Base-by-base conservation (phyloP, 2,113 vertebrate genomes). In the Illadopsis cleaveri region DNA sequence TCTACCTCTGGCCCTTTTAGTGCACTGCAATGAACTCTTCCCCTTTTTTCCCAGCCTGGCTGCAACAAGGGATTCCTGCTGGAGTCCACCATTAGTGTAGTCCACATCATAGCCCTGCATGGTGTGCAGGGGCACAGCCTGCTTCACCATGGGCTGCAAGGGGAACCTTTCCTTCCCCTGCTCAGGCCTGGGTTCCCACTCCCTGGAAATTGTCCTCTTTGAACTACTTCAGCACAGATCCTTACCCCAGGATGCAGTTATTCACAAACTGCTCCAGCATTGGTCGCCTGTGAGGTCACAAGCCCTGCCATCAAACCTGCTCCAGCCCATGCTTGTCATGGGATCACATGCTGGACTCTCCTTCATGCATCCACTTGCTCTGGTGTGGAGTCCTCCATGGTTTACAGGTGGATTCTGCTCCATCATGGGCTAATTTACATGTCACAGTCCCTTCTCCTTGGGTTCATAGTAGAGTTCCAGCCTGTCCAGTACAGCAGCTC, bases 321-420 rank as follows among this genome's bases (percentile, higher is more conserved):
- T 57, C n/a, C 16, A 38, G n/a, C 6, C 30, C 18, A 22, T 42
- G 47, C 33, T 12, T 65, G 25, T 45, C n/a, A 33, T 0, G 5
- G 50, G 27, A 24, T 56, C 51, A 27, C 21, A 21, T 38, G 22
- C 31, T 0, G 0, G 48, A 53, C 31, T 38, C 28, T 33, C 13
- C 40, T 33, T 68, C 62, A 33, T 42, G 28, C 42, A 68, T 27
- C n/a, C 11, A 38, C 11, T 22, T 38, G 10, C 51, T 33, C n/a
- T 47, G 13, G 16, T 0, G 0, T 21, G 13, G n/a, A 5, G 3
- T 56, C 3, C 12, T 38, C 17, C n/a, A 27, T 13, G 10, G 9
- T 21, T 38, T 57, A 6, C 42, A 33, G 28, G 10, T 27, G 14
- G 42, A 68, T 38, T 57, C 42, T 33, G 42, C 13, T 47, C 62